Evolutionary conservation across 2,888 invertebrate genomes (phyloP), one percentile per base, ranked within the genome.

Genomic region (Chydorus sphaericus): DNA sequence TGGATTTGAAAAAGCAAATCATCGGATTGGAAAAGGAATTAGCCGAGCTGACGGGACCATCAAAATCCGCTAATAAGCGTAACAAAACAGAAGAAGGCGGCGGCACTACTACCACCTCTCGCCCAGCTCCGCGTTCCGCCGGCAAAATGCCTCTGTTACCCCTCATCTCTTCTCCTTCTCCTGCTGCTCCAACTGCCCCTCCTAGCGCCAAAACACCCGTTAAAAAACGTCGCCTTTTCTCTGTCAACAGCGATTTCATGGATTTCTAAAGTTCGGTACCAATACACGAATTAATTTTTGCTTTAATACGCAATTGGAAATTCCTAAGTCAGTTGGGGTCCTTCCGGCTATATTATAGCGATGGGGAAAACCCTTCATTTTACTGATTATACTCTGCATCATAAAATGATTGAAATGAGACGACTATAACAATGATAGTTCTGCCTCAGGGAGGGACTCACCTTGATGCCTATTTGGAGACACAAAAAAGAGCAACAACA

Each of bases 391-490:
- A n/a, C n/a, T n/a, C n/a, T n/a, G n/a, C n/a, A n/a, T n/a, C n/a
- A n/a, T n/a, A n/a, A n/a, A n/a, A n/a, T n/a, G n/a, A n/a, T n/a
- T n/a, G n/a, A n/a, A n/a, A n/a, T n/a, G n/a, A n/a, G n/a, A n/a
- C n/a, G n/a, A n/a, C n/a, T n/a, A n/a, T n/a, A n/a, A n/a, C n/a
- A n/a, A n/a, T n/a, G n/a, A n/a, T n/a, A n/a, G n/a, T n/a, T n/a
- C n/a, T n/a, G 44, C 44, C 44, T 20, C 44, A 44, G 44, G 44
- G 44, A 20, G 44, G 23, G 23, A 44, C 26, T 44, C 44, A 44
- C 44, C 44, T 44, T 44, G 44, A 26, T 44, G 11, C 14, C n/a
- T n/a, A n/a, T n/a, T n/a, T n/a, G n/a, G n/a, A n/a, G n/a, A n/a
- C n/a, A n/a, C n/a, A n/a, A n/a, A n/a, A n/a, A n/a, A n/a, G n/a